phyloP scores from a whole-genome alignment of 2,888 invertebrate species.

The Tetragnatha montana region DNA sequence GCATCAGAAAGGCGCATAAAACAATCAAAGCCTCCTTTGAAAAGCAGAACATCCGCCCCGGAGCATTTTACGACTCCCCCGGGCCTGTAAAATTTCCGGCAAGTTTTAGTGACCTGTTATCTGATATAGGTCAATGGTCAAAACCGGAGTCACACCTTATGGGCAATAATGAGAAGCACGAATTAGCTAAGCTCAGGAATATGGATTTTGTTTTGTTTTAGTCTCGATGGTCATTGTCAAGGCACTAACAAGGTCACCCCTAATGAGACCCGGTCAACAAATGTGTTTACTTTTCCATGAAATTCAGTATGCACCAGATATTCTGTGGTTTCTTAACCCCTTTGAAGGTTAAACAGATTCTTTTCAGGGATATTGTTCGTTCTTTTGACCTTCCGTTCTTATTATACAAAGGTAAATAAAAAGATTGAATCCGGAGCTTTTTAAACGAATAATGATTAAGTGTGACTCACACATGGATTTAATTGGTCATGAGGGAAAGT shows the following conservation, averaged over 20 bases:
- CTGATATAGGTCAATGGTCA: constrained; percentile 66
- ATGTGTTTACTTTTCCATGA: constrained; percentile 56
- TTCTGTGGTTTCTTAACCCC: background rate
- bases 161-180: constrained; percentile 52
- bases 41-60: constrained; percentile 25
- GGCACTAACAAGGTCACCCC: constrained; percentile 62
- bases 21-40: constrained; percentile 31
- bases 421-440: too few relatives aligned
- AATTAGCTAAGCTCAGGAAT: constrained; percentile 20
- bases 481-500: too few relatives aligned
- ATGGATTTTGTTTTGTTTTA: constrained; percentile 20
- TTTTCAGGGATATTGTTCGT: too few relatives aligned
- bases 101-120: constrained; percentile 41
- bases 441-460: too few relatives aligned
- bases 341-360: too few relatives aligned
- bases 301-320: constrained; percentile 53
- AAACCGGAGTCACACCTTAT: constrained; percentile 59
- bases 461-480: too few relatives aligned
- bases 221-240: constrained; percentile 59
- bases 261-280: constrained; percentile 38
- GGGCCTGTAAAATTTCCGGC: constrained; percentile 31
- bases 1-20: constrained; percentile 9
- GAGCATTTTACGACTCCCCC: constrained; percentile 6
- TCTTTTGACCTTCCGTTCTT: too few relatives aligned
- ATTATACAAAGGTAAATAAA: too few relatives aligned